These are phyloP conservation scores for Tragulus kanchil DNA, from an alignment of 2,113 vertebrate genomes.

Conservation along the genomic window DNA sequence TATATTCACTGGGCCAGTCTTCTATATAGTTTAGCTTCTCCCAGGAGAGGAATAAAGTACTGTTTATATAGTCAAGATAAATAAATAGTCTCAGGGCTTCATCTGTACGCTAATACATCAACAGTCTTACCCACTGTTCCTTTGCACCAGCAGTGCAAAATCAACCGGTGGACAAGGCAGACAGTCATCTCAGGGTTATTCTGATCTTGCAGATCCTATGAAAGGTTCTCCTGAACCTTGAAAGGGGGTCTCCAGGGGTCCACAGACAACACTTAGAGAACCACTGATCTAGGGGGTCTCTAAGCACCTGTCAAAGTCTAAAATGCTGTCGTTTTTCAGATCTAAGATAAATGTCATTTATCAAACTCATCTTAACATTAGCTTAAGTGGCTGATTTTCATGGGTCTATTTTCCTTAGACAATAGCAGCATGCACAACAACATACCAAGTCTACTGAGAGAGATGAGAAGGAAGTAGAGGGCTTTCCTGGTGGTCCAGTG, in stretches of 20 bases:
- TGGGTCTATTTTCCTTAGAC: not conserved
- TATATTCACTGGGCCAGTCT: not conserved
- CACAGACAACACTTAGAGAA: not conserved
- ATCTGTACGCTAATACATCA: not conserved
- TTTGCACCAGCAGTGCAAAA: not conserved
- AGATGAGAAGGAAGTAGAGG: not conserved
- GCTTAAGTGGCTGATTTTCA: not conserved
- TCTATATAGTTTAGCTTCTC: conserved; percentile 24
- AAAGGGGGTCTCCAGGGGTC: not conserved
- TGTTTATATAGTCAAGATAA: not conserved
- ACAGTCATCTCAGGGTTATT: not conserved
- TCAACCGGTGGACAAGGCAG: not conserved
- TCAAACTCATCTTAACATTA: not conserved
- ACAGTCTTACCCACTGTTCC: not conserved
- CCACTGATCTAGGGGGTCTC: not conserved
- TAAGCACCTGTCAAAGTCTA: not conserved
- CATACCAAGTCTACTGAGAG: not conserved
- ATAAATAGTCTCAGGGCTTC: not conserved
- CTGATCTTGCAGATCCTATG: not conserved
- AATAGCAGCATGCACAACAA: not conserved
- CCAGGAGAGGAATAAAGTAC: conserved; percentile 18
- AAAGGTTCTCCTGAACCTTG: not conserved
- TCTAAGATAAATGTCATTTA: not conserved
- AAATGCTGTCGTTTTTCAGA: not conserved
- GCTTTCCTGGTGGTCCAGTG: no score